phyloP scores from a whole-genome alignment of 2,888 invertebrate species.

The Mesorhabditis sp. region DNA sequence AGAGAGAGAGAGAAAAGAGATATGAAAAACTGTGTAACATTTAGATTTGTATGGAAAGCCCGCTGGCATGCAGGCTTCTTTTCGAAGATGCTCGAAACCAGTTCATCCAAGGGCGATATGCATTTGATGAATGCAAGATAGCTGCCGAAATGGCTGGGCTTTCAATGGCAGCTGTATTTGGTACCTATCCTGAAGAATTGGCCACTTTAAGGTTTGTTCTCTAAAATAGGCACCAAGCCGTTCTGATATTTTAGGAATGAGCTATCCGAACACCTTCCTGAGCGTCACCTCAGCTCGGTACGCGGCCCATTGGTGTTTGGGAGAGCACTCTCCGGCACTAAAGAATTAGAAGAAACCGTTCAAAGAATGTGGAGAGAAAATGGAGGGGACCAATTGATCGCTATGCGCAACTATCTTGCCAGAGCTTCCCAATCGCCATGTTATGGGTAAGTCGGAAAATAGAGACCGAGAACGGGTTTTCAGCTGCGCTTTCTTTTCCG shows the following conservation, averaged over 20 bases:
- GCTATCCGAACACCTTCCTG: background rate
- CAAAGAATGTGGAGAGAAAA: background rate
- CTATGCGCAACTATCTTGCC: background rate
- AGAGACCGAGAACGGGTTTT: background rate
- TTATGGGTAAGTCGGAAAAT: background rate
- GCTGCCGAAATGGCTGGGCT: conserved; percentile 3
- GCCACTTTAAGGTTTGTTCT: background rate
- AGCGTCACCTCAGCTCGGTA: conserved; percentile 2
- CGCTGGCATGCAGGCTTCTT: background rate
- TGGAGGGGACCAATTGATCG: background rate
- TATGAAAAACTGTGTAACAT: background rate
- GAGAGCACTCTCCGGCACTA: background rate
- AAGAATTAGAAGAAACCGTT: background rate
- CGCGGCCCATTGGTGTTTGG: conserved; percentile 1
- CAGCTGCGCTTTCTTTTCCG: background rate
- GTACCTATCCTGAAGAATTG: background rate
- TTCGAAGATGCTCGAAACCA: background rate
- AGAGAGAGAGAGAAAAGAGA: background rate
- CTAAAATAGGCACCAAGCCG: background rate
- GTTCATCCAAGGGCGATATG: conserved; percentile 4
- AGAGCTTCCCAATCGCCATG: background rate
- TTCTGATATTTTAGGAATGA: background rate
- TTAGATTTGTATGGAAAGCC: background rate
- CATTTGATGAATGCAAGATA: background rate
- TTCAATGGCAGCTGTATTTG: conserved; percentile 3